phyloP scores from a whole-genome alignment of 2,797 vertebrate genomes.

The Anguilla pacifica region DNA sequence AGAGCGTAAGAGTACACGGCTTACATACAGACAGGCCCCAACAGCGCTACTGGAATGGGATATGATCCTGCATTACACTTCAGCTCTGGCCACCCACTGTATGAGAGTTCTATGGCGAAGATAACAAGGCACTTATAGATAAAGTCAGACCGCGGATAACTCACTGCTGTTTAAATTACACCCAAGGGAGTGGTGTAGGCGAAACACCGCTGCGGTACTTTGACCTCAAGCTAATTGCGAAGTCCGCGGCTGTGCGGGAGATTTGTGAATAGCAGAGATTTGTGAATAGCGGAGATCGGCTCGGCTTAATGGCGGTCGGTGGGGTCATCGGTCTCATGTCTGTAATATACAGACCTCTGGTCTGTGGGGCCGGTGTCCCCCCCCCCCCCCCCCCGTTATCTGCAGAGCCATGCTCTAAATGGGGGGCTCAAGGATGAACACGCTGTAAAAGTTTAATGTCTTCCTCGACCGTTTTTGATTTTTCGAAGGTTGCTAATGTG shows the following conservation, averaged over 20 bases:
- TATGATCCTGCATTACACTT: not conserved
- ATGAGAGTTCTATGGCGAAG: not conserved
- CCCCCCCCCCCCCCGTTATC: not conserved
- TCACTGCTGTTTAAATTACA: not conserved
- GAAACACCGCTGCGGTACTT: not conserved
- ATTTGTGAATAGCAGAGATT: not conserved
- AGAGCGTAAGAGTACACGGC: too few relatives aligned
- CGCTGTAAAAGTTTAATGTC: not conserved
- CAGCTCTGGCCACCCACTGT: not conserved
- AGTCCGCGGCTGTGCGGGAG: not conserved
- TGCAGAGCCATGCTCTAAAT: not conserved
- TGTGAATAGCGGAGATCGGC: not conserved
- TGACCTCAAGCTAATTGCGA: not conserved
- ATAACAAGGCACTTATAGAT: not conserved
- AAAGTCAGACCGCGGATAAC: not conserved
- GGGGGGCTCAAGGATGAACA: constrained; percentile 3
- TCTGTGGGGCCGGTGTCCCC: not conserved
- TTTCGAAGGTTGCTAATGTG: not conserved
- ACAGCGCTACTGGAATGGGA: not conserved
- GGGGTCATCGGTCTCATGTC: not conserved
- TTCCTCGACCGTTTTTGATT: not conserved
- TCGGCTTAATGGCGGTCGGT: not conserved
- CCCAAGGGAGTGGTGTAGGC: not conserved
- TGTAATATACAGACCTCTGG: not conserved
- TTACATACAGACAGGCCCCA: too few relatives aligned